Evolutionary conservation across 2,888 invertebrate species (phyloP).

Genomic region (Salpingus planirostris): DNA sequence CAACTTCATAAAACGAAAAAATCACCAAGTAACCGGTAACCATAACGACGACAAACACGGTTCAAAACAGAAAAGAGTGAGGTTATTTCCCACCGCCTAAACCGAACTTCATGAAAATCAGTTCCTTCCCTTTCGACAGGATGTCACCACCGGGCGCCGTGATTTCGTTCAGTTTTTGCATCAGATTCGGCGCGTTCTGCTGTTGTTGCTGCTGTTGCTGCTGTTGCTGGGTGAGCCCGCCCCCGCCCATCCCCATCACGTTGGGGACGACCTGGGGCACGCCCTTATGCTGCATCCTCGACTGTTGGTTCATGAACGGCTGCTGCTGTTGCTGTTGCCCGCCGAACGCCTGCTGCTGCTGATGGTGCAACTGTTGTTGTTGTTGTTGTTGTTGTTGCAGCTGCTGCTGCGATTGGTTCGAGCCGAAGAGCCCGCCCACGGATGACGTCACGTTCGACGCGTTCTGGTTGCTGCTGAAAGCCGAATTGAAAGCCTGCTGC

Average conservation of each 20-base stretch:
- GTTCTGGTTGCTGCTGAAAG: conserved; percentile 18
- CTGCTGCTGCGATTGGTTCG: conserved; percentile 18
- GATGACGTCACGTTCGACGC: conserved; percentile 1
- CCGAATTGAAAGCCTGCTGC: conserved; percentile 17
- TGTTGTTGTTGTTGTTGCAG: conserved; percentile 24
- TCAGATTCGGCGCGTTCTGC: conserved; percentile 59
- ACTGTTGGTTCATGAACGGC: conserved; percentile 25
- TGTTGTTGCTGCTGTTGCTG: conserved; percentile 41
- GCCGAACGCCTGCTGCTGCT: conserved; percentile 28
- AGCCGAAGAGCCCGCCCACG: conserved; percentile 11
- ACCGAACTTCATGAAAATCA: conserved; percentile 91
- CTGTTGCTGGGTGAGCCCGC: conserved; percentile 31
- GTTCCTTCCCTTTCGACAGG: conserved; percentile 86
- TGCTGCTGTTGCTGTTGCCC: conserved; percentile 22
- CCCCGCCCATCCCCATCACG: conserved; percentile 31
- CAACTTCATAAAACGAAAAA: too few species aligned
- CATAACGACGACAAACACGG: too few species aligned
- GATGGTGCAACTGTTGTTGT: too few species aligned
- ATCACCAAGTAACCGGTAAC: too few species aligned
- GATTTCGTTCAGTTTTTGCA: conserved; percentile 85
- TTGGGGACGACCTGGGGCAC: conserved; percentile 46
- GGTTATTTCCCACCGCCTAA: conserved; percentile 59
- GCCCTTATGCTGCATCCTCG: conserved; percentile 42
- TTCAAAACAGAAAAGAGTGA: conserved; percentile 7
- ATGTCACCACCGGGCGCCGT: conserved; percentile 84